Evolutionary conservation across 2,888 invertebrate species (phyloP).

Genomic region (Coelinius sp.): DNA sequence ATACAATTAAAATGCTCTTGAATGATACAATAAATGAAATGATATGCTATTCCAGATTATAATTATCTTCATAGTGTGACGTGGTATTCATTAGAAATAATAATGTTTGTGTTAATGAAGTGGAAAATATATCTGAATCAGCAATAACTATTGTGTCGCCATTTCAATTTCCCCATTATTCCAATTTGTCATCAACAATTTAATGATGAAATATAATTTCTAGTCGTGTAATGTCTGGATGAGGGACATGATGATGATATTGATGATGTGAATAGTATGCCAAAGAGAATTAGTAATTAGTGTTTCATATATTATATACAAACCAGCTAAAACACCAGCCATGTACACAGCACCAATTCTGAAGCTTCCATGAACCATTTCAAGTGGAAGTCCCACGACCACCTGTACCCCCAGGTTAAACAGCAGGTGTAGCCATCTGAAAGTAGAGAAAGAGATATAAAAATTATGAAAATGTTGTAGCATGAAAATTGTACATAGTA

Average conservation of each 20-base stretch:
- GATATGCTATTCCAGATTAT: background rate
- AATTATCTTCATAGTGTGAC: background rate
- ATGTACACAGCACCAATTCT: conserved; percentile 91
- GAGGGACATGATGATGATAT: background rate
- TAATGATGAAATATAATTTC: background rate
- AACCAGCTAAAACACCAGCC: conserved; percentile 92
- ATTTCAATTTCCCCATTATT: background rate
- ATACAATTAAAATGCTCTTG: conserved; percentile 9
- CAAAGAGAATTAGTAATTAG: conserved; percentile 11
- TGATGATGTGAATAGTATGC: background rate
- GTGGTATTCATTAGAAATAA: background rate
- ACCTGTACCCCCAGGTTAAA: conserved; percentile 96
- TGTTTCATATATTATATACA: conserved; percentile 55
- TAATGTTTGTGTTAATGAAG: background rate
- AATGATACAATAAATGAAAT: conserved; percentile 16
- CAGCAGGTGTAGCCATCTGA: conserved; percentile 91
- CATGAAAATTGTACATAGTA: background rate
- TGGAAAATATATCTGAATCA: background rate
- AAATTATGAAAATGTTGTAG: background rate
- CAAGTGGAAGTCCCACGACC: conserved; percentile 92
- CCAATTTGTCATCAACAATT: background rate
- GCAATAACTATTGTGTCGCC: background rate
- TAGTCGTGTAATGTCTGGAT: background rate
- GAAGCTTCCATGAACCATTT: conserved; percentile 95
- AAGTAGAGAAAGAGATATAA: conserved; percentile 58